These are phyloP conservation scores for Chrysodeixis includens DNA, from an alignment of 2,888 invertebrate species.

Conservation along the genomic window DNA sequence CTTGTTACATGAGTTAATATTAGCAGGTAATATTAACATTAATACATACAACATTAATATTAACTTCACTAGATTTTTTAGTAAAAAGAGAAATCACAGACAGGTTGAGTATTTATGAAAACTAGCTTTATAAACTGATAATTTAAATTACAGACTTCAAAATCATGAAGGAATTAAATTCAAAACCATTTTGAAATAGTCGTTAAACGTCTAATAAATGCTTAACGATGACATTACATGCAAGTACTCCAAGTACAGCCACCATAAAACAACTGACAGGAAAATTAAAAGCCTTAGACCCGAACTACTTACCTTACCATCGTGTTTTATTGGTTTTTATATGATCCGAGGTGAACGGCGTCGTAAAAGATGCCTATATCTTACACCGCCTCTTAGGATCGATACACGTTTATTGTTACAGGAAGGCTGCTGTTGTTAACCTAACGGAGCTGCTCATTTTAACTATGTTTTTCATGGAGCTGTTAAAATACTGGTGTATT, in stretches of 20 bases:
- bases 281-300: constrained; percentile 49
- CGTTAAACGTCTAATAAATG: neutral
- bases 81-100: no score
- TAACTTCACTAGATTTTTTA: no score
- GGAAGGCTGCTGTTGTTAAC: constrained; percentile 1
- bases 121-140: no score
- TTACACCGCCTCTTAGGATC: constrained; percentile 41
- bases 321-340: constrained; percentile 63
- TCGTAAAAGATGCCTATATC: constrained; percentile 67
- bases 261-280: constrained; percentile 42
- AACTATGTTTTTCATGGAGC: neutral
- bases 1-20: neutral
- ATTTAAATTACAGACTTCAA: no score
- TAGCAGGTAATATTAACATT: neutral
- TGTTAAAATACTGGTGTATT: neutral
- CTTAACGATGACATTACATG: neutral
- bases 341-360: constrained; percentile 53
- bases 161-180: neutral
- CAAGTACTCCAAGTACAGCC: constrained; percentile 8
- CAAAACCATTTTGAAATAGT: neutral
- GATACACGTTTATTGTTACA: constrained; percentile 45
- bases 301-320: constrained; percentile 55
- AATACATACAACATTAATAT: no score
- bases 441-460: neutral
- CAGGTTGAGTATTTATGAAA: no score